Conservation (phyloP, 2,888 invertebrate species). For the Aplocera efformata region DNA sequence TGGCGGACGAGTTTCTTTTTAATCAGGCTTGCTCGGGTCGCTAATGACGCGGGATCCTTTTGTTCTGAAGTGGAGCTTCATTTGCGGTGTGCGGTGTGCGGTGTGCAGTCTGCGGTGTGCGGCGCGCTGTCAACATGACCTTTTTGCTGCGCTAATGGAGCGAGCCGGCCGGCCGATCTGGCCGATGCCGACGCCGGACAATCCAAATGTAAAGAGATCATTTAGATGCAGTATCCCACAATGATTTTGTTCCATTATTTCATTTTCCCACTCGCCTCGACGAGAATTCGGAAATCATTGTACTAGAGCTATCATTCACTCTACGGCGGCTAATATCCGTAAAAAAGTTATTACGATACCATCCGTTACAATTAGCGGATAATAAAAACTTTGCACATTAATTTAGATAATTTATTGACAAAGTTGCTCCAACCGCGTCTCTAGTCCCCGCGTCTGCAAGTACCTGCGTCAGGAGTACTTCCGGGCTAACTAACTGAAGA, state of each 20-base stretch:
- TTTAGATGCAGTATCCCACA: too few relatives aligned
- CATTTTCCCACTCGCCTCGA: too few relatives aligned
- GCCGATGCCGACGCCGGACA: too few relatives aligned
- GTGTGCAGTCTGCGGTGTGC: too few relatives aligned
- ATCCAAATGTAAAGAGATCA: too few relatives aligned
- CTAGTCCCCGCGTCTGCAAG: background rate
- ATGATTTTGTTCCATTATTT: too few relatives aligned
- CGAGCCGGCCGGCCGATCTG: background rate
- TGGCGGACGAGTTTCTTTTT: conserved; percentile 28
- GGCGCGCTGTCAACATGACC: conserved; percentile 6
- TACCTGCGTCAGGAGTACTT: background rate
- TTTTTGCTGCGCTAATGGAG: conserved; percentile 3
- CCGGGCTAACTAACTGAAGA: conserved; percentile 6
- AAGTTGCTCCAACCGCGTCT: conserved; percentile 13
- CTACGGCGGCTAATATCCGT: too few relatives aligned
- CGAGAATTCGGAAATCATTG: too few relatives aligned
- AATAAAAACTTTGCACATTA: conserved; percentile 15
- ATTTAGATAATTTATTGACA: conserved; percentile 20
- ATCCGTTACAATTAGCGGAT: background rate
- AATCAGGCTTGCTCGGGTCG: conserved; percentile 26
- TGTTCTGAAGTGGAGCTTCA: conserved; percentile 8
- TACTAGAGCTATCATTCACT: too few relatives aligned
- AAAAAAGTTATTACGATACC: too few relatives aligned
- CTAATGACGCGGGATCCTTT: conserved; percentile 15
- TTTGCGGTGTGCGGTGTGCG: too few relatives aligned